These are phyloP conservation scores for Pardosa pseudoannulata DNA, from an alignment of 2,888 invertebrate genomes.

Conservation along the genomic window DNA sequence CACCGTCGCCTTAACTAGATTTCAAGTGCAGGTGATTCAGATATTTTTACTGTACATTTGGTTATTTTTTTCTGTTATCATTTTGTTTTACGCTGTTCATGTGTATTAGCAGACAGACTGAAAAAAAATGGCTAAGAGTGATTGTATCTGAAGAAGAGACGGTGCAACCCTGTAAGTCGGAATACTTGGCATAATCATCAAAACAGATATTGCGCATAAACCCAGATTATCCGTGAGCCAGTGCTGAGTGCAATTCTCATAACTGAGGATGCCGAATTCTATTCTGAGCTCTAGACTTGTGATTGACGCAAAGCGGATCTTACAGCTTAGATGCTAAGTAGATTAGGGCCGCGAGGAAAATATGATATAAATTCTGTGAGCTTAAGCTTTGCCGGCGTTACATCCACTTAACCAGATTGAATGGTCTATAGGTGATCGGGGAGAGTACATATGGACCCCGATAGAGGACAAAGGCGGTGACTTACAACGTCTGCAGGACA, in stretches of 20 bases:
- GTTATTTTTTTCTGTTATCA: too few relatives aligned
- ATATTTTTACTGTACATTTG: too few relatives aligned
- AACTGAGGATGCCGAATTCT: background rate
- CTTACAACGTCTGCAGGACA: slow-evolving; percentile 43
- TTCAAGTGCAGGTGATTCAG: too few relatives aligned
- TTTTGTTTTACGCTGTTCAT: too few relatives aligned
- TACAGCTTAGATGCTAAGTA: slow-evolving; percentile 59
- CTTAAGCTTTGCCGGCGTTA: slow-evolving; percentile 33
- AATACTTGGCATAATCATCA: background rate
- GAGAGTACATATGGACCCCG: slow-evolving; percentile 44
- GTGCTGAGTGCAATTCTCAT: background rate
- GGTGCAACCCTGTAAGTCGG: background rate
- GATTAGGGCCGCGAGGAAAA: slow-evolving; percentile 42
- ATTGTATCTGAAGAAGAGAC: too few relatives aligned
- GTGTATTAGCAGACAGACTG: too few relatives aligned
- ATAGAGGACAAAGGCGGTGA: slow-evolving; percentile 37
- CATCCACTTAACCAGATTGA: slow-evolving; percentile 67
- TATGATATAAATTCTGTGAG: slow-evolving; percentile 31
- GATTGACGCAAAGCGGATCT: slow-evolving; percentile 61
- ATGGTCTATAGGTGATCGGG: slow-evolving; percentile 35
- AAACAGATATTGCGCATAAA: slow-evolving; percentile 19
- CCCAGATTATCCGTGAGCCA: background rate
- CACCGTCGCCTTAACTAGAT: too few relatives aligned
- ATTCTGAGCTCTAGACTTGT: background rate
- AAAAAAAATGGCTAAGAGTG: too few relatives aligned